Percentiles rank a stretch among this genome's conserved stretches.
These are phyloP conservation scores for Escarpia spicata DNA, from an alignment of 2,888 invertebrate species.

Conservation along the genomic window DNA sequence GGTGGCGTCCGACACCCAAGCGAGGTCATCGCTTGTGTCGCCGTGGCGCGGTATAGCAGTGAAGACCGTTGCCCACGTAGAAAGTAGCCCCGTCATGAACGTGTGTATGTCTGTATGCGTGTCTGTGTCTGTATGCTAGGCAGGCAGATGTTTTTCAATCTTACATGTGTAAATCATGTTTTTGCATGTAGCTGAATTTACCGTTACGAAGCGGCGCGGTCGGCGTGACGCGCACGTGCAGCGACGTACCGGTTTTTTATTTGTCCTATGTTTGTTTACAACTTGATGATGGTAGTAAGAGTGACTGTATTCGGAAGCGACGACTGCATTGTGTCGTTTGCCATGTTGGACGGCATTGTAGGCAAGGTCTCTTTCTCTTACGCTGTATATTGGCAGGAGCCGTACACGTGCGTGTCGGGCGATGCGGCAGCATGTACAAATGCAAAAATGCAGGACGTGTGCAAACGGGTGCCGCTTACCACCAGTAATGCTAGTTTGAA, in stretches of 20 bases:
- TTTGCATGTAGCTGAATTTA: constrained; percentile 4
- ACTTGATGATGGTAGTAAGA: neutral
- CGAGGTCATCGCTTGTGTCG: neutral
- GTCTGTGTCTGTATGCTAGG: constrained; percentile 65
- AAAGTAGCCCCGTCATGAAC: neutral
- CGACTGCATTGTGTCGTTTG: too few species aligned
- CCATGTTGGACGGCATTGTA: neutral
- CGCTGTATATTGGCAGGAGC: neutral
- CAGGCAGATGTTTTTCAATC: constrained; percentile 3
- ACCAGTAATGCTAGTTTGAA: neutral
- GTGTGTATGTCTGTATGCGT: neutral
- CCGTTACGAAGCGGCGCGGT: neutral
- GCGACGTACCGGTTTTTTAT: neutral
- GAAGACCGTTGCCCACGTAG: neutral
- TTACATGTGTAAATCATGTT: constrained; percentile 3
- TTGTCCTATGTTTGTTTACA: neutral
- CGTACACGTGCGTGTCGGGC: neutral
- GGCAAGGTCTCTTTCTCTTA: neutral
- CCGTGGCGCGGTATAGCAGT: neutral
- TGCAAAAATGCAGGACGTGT: neutral
- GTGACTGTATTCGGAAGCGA: neutral
- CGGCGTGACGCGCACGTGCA: neutral
- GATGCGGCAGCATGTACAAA: neutral
- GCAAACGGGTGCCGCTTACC: neutral
- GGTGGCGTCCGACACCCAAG: neutral